Conservation (phyloP, 2,888 invertebrate genomes). For the Bruchidius siliquastri region DNA sequence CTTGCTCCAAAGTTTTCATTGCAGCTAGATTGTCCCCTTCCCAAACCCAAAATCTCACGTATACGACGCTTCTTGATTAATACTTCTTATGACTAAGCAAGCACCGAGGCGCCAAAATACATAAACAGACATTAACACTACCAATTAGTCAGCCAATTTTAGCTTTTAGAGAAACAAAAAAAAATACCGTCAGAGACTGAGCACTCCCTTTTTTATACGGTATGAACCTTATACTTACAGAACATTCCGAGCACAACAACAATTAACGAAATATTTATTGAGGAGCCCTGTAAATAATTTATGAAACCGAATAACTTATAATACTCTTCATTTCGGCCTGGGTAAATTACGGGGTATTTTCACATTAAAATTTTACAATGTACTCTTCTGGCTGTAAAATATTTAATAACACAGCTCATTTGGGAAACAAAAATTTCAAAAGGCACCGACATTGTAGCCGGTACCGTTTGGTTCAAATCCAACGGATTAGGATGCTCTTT, state of each 20-base stretch:
- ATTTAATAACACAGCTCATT: slow-evolving; percentile 11
- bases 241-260: background rate
- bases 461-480: background rate
- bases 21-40: too few species aligned
- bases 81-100: background rate
- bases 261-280: background rate
- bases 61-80: too few species aligned
- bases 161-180: background rate
- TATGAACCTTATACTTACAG: background rate
- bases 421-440: slow-evolving; percentile 3
- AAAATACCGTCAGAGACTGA: background rate
- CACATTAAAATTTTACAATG: background rate
- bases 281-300: background rate
- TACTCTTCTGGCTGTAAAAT: slow-evolving; percentile 9
- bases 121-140: background rate
- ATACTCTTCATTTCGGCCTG: background rate
- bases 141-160: background rate
- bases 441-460: background rate
- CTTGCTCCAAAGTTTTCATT: too few species aligned
- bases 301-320: background rate
- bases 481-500: background rate
- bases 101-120: background rate
- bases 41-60: too few species aligned
- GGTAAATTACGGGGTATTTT: background rate
- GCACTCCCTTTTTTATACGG: background rate